These are phyloP conservation scores for Papilio protenor DNA, from an alignment of 2,888 invertebrate genomes.

Conservation along the genomic window DNA sequence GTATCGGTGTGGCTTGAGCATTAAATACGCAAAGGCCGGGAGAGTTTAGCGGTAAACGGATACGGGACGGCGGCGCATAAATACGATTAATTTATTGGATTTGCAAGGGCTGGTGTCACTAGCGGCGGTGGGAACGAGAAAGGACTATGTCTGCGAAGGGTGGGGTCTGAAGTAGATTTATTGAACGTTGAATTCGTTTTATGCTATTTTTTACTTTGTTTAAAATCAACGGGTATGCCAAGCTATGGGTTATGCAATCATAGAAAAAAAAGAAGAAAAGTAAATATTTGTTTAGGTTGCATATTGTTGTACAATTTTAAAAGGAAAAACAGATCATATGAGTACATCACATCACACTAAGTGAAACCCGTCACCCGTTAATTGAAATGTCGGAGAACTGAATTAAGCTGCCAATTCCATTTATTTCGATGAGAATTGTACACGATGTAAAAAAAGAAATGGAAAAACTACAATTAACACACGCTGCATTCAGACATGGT, in stretches of 20 bases:
- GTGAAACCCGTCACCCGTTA: not conserved
- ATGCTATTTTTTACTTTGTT: not conserved
- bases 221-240: not conserved
- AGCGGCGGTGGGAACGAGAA: constrained; percentile 14
- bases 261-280: not conserved
- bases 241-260: not conserved
- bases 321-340: not conserved
- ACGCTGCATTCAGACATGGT: not conserved
- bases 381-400: not conserved
- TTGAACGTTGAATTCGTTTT: constrained; percentile 25
- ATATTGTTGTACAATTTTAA: not conserved
- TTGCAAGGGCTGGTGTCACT: constrained; percentile 29
- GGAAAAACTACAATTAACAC: not conserved
- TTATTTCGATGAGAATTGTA: not conserved
- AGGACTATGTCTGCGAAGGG: constrained; percentile 29
- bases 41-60: constrained; percentile 33
- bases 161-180: constrained; percentile 20
- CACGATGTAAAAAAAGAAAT: not conserved
- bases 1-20: not conserved
- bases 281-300: not conserved
- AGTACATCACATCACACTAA: too few relatives aligned
- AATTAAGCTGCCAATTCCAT: not conserved
- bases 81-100: constrained; percentile 40
- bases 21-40: constrained; percentile 10
- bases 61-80: constrained; percentile 25